Conservation (phyloP, 2,113 vertebrate genomes). For the Baryphthengus martii region DNA sequence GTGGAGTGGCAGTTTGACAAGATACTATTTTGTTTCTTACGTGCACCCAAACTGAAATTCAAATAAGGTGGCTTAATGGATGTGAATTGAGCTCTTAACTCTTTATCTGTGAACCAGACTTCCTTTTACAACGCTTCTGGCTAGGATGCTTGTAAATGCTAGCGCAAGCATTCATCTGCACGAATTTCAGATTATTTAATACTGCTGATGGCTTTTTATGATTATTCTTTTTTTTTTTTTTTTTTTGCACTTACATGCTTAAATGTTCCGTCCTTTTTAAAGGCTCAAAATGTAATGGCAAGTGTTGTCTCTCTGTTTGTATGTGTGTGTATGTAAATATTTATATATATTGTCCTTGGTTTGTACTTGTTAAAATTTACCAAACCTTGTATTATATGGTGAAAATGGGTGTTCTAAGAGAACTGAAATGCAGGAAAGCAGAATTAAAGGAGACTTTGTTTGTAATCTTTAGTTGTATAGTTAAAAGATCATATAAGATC, state of each 20-base stretch:
- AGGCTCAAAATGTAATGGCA: conserved; percentile 23
- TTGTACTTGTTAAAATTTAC: conserved; percentile 48
- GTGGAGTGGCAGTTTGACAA: conserved; percentile 15
- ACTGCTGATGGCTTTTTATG: background rate
- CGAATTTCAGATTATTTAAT: background rate
- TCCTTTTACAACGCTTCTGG: conserved; percentile 10
- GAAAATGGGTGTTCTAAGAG: background rate
- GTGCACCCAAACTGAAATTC: conserved; percentile 42
- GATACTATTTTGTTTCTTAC: background rate
- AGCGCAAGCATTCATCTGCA: background rate
- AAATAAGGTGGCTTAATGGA: conserved; percentile 39
- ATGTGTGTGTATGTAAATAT: background rate
- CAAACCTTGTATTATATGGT: background rate
- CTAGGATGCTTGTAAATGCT: conserved; percentile 33
- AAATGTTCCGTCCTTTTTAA: background rate
- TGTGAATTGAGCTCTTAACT: conserved; percentile 42
- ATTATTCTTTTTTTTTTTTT: background rate
- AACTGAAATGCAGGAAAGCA: background rate
- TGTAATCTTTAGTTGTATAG: background rate
- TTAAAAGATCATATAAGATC: background rate
- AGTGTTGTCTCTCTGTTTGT: background rate
- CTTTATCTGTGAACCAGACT: background rate
- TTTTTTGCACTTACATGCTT: background rate
- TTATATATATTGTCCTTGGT: background rate
- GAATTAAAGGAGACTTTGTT: background rate